These are phyloP conservation scores for Myrmophylax atrothorax DNA, from an alignment of 2,113 vertebrate genomes.

Conservation along the genomic window DNA sequence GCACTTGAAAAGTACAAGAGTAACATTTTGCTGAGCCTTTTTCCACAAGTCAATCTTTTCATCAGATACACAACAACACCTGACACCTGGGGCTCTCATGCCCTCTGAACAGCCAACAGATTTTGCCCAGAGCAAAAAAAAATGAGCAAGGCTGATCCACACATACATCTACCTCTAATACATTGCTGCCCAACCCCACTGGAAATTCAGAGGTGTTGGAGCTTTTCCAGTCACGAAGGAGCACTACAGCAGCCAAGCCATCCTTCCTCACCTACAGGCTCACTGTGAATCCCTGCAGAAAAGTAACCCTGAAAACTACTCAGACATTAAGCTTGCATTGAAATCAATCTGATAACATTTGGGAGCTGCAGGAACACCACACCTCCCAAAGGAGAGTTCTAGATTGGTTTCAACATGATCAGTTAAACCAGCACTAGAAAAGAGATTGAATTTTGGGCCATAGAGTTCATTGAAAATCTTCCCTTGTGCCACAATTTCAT, in stretches of 20 bases:
- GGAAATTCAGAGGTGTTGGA: neutral
- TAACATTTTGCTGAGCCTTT: neutral
- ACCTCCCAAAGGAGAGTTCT: neutral
- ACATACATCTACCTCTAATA: neutral
- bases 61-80: constrained; percentile 28
- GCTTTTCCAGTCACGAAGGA: neutral
- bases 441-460: neutral
- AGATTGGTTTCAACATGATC: neutral
- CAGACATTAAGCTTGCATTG: neutral
- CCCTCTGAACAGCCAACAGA: neutral
- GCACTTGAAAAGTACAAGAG: neutral
- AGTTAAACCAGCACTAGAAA: neutral
- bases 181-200: neutral
- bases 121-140: neutral
- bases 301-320: neutral
- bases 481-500: neutral
- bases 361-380: neutral
- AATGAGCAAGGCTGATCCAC: neutral
- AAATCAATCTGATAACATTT: neutral
- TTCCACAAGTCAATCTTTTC: constrained; percentile 22
- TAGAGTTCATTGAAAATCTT: neutral
- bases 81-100: constrained; percentile 10
- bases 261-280: neutral
- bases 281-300: neutral
- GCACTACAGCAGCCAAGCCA: neutral